Conservation (phyloP, 2,113 vertebrate species). For the Heterotilapia buettikoferi region DNA sequence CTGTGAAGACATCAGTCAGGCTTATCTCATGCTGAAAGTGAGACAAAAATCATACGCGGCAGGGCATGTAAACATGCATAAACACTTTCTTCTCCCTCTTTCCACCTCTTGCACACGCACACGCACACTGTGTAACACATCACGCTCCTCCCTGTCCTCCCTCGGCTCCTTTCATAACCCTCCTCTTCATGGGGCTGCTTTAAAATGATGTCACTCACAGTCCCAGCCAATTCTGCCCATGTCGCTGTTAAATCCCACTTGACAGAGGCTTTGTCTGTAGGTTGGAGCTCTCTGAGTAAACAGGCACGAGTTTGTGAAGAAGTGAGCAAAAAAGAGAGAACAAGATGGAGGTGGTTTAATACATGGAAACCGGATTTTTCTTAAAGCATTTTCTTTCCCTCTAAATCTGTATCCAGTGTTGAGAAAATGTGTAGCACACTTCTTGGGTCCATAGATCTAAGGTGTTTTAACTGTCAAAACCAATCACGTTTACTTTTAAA, state of each 20-base stretch:
- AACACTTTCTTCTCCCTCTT: background rate
- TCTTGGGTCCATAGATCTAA: background rate
- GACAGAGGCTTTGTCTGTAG: conserved; percentile 49
- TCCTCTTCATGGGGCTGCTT: conserved; percentile 31
- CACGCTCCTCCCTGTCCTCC: conserved; percentile 16
- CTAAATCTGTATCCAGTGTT: background rate
- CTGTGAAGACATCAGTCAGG: conserved; percentile 31
- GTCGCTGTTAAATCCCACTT: conserved; percentile 51
- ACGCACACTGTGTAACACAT: background rate
- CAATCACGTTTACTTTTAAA: background rate
- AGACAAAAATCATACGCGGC: conserved; percentile 8
- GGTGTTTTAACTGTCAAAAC: background rate
- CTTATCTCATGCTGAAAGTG: conserved; percentile 48
- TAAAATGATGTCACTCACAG: conserved; percentile 50
- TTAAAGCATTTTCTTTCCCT: background rate
- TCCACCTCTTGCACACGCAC: background rate
- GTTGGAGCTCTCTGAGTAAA: conserved; percentile 24
- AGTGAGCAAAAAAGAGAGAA: background rate
- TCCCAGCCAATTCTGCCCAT: conserved; percentile 44
- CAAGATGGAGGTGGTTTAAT: background rate
- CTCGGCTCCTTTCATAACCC: conserved; percentile 14
- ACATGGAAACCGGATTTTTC: background rate
- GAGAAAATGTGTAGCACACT: background rate
- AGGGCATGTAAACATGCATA: background rate
- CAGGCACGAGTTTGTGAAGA: conserved; percentile 7